Evolutionary conservation across 2,888 invertebrate genomes (phyloP).

Genomic region (Folsomia candida): DNA sequence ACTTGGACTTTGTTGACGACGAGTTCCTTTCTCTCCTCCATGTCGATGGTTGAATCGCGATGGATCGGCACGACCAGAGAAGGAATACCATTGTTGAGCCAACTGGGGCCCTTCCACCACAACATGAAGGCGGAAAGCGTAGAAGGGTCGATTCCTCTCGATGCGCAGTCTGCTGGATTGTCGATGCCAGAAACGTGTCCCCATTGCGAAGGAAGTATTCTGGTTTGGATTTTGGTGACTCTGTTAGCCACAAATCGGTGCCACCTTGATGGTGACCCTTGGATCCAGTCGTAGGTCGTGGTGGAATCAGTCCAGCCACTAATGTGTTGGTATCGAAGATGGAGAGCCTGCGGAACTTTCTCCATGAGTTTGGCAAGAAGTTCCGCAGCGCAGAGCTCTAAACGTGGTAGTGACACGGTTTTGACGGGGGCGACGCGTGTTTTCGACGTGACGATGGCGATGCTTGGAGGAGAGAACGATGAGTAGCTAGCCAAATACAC

Average conservation of each 20-base stretch:
- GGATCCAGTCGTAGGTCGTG: conserved; percentile 43
- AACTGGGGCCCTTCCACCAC: conserved; percentile 51
- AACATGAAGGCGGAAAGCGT: conserved; percentile 22
- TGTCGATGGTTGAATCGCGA: too few relatives aligned
- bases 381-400: conserved; percentile 41
- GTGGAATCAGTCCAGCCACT: conserved; percentile 39
- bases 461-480: not conserved
- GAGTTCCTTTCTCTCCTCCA: too few relatives aligned
- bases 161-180: conserved; percentile 51
- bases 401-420: conserved; percentile 48
- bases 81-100: too few relatives aligned
- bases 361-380: conserved; percentile 12
- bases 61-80: too few relatives aligned
- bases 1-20: too few relatives aligned
- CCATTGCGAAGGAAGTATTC: conserved; percentile 30
- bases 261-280: conserved; percentile 20
- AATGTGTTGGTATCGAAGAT: not conserved
- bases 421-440: conserved; percentile 46
- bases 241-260: conserved; percentile 47
- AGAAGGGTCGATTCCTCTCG: conserved; percentile 38
- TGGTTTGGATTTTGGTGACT: conserved; percentile 40
- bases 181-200: conserved; percentile 44
- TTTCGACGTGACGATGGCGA: conserved; percentile 19
- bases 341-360: conserved; percentile 7
- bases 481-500: conserved; percentile 37